Evolutionary conservation across 2,888 invertebrate genomes (phyloP).

Genomic region (Parnassius mnemosyne): DNA sequence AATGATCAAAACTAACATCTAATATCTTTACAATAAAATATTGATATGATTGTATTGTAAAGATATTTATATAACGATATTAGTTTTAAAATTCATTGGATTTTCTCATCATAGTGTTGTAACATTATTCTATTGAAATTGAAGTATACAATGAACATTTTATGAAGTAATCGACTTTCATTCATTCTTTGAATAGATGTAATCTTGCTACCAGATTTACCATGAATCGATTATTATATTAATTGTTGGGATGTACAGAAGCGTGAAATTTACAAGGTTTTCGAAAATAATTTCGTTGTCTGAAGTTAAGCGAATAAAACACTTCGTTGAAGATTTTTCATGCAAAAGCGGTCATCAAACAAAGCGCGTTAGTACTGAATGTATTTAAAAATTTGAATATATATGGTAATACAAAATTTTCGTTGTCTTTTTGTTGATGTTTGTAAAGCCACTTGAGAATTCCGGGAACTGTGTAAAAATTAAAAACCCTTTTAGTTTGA

Average conservation of each 20-base stretch:
- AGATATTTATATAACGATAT: too few relatives aligned
- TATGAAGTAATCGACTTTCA: slow-evolving; percentile 15
- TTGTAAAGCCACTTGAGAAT: slow-evolving; percentile 42
- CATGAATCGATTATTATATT: slow-evolving; percentile 43
- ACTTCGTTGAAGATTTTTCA: background rate
- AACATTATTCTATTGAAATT: slow-evolving; percentile 17
- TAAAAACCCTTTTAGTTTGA: slow-evolving; percentile 57
- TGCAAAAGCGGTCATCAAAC: slow-evolving; percentile 7
- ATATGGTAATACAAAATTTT: slow-evolving; percentile 20
- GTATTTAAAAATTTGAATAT: slow-evolving; percentile 1
- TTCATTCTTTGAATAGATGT: slow-evolving; percentile 16
- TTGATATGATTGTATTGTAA: too few relatives aligned
- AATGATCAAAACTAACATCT: too few relatives aligned
- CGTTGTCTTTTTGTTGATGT: slow-evolving; percentile 42
- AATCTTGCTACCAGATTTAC: slow-evolving; percentile 47
- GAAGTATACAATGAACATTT: slow-evolving; percentile 16
- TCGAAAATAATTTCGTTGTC: slow-evolving; percentile 15
- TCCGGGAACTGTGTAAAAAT: slow-evolving; percentile 50
- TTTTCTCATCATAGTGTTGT: background rate
- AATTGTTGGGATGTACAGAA: slow-evolving; percentile 49
- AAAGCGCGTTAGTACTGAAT: slow-evolving; percentile 7
- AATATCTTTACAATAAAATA: too few relatives aligned
- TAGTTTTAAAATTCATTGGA: too few relatives aligned
- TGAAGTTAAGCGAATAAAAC: slow-evolving; percentile 5
- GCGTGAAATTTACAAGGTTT: slow-evolving; percentile 42